Evolutionary conservation across 2,888 invertebrate species (phyloP), one percentile per base, ranked within the genome.

Genomic region (Amorpha juglandis): DNA sequence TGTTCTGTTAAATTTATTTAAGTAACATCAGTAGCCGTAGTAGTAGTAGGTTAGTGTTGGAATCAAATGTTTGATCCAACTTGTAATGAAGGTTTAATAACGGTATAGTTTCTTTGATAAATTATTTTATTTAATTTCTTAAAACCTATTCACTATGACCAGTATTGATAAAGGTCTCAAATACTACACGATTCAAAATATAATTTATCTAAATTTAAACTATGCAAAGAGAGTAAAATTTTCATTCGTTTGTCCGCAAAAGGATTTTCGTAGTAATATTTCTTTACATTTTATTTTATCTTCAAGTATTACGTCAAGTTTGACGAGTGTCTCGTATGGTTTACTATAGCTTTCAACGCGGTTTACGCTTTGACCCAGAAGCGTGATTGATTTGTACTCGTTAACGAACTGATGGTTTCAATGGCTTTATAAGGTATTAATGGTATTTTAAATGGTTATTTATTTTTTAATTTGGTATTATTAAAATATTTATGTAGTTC

Each of bases 1-100:
- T 80, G 76, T 73, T 74, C 75, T 75, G 75, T 74, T 74, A 74
- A 71, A 65, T 19, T 12, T 38, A 27, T 52, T 27, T 6, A 33
- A 52, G 58, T 6, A 11, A 38, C 6, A 19, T 3, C 19, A 38
- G 4, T 58, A 19, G 1, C 6, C 6, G 6, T n/a, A n/a, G n/a
- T n/a, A n/a, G n/a, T n/a, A n/a, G n/a, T n/a, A n/a, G n/a, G n/a
- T 19, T 42, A 55, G 4, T 58, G 0, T 58, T 42, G 19, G 3
- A n/a, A 9, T n/a, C 1, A 53, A 50, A 19, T 50, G 50, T 19
- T 48, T 50, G 50, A 19, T 8, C 19, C 50, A 19, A 19, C 19
- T 50, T 11, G 9, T 9, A 50, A 50, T 50, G 19, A 2, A n/a
- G 1, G 19, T 19, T 48, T 2, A 45, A 27, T 27, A 3, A 4